phyloP scores from a whole-genome alignment of 2,888 invertebrate species.

The Harpalus rubripes region DNA sequence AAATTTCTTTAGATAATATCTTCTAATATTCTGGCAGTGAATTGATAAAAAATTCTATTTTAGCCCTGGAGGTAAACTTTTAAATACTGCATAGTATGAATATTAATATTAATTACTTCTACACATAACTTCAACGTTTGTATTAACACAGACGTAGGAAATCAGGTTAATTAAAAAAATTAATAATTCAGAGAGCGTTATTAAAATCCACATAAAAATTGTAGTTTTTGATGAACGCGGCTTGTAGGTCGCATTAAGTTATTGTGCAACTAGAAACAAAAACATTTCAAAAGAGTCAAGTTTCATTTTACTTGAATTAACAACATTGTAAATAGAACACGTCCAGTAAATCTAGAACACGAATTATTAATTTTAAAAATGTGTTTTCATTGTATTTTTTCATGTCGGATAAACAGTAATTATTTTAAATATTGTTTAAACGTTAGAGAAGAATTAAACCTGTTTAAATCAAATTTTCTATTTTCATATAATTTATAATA shows the following conservation, averaged over 20 bases:
- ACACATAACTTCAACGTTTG: slow-evolving; percentile 2
- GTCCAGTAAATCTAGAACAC: not conserved
- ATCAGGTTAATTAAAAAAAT: slow-evolving; percentile 66
- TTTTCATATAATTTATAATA: too few relatives aligned
- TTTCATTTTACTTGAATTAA: not conserved
- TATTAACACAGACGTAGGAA: slow-evolving; percentile 40
- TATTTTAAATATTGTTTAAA: too few relatives aligned
- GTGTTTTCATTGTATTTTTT: not conserved
- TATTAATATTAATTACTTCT: not conserved
- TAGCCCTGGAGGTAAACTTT: not conserved
- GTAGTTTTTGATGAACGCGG: slow-evolving; percentile 48
- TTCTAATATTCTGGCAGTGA: too few relatives aligned
- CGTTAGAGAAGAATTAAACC: too few relatives aligned
- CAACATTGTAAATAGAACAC: not conserved
- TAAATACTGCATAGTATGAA: slow-evolving; percentile 1
- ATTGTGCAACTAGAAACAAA: not conserved
- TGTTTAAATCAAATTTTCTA: too few relatives aligned
- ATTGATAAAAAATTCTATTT: not conserved
- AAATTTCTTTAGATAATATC: too few relatives aligned
- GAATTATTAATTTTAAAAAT: not conserved
- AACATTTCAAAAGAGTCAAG: not conserved
- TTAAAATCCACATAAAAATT: slow-evolving; percentile 56
- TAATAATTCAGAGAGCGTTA: slow-evolving; percentile 62
- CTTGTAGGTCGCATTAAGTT: slow-evolving; percentile 25
- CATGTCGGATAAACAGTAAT: too few relatives aligned